These are phyloP conservation scores for Micrasema minimum DNA, from an alignment of 1,140 invertebrate genomes.

Conservation along the genomic window DNA sequence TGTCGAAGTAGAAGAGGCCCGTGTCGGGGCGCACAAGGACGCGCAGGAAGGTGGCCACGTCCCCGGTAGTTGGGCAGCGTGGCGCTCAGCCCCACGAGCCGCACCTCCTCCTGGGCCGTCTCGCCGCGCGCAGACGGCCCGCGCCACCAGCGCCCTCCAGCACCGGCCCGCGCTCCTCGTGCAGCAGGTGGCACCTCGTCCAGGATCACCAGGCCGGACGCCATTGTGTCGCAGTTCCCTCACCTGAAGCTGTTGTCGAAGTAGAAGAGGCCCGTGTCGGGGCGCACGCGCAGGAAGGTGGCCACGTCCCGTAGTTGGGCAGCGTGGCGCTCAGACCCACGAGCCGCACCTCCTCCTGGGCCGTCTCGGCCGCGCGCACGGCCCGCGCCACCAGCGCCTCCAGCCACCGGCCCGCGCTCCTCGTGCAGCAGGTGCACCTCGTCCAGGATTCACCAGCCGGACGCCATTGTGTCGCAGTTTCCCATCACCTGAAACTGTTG, in stretches of 20 bases:
- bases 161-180: slow-evolving; percentile 98
- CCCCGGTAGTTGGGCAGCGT: slow-evolving; percentile 97
- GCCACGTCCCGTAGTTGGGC: slow-evolving; percentile 99
- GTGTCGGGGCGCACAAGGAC: slow-evolving; percentile 86
- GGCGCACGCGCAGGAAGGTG: slow-evolving; percentile 90
- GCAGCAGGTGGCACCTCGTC: slow-evolving; percentile 99
- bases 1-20: slow-evolving; percentile 98
- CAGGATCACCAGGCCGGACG: slow-evolving; percentile 96
- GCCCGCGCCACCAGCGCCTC: too few relatives aligned
- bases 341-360: too few relatives aligned
- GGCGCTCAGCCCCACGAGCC: slow-evolving; percentile 95
- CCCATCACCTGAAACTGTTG: slow-evolving; percentile 88
- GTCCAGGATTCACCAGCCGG: too few relatives aligned
- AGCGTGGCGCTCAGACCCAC: slow-evolving; percentile 98
- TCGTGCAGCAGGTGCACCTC: too few relatives aligned
- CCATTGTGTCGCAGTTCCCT: too few relatives aligned
- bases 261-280: slow-evolving; percentile 92
- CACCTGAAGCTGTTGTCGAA: slow-evolving; percentile 95
- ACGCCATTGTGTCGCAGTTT: too few relatives aligned
- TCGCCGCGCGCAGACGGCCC: slow-evolving; percentile 94
- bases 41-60: slow-evolving; percentile 94
- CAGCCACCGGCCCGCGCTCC: too few relatives aligned
- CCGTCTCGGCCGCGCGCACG: too few relatives aligned
- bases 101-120: slow-evolving; percentile 94
- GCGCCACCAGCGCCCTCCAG: slow-evolving; percentile 95